phyloP scores from a whole-genome alignment of 2,888 invertebrate species.

The Saturnia japonica region DNA sequence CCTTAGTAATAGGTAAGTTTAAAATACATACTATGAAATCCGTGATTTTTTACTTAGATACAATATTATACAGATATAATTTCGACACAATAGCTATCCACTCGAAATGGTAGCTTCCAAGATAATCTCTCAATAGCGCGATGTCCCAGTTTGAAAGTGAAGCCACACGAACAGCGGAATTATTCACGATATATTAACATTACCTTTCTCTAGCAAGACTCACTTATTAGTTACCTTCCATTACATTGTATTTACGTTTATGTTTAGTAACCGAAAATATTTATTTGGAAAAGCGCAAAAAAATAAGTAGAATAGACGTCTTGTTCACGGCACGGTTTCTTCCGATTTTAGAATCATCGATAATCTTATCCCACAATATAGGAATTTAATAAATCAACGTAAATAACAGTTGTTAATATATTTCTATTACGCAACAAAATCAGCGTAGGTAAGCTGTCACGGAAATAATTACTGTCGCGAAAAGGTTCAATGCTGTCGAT shows the following conservation, averaged over 20 bases:
- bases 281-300: too few relatives aligned
- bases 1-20: not conserved
- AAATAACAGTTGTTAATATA: too few relatives aligned
- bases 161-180: not conserved
- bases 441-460: too few relatives aligned
- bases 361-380: too few relatives aligned
- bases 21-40: not conserved
- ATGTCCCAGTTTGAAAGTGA: not conserved
- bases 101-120: conserved; percentile 8
- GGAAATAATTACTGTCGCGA: too few relatives aligned
- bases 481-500: too few relatives aligned
- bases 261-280: not conserved
- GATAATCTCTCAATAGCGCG: conserved; percentile 11
- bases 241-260: not conserved
- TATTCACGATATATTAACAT: not conserved
- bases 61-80: conserved; percentile 7
- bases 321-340: too few relatives aligned
- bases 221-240: not conserved
- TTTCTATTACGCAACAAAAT: too few relatives aligned
- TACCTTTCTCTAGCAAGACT: not conserved
- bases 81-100: conserved; percentile 13
- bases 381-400: too few relatives aligned
- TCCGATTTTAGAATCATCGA: too few relatives aligned
- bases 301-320: too few relatives aligned
- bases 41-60: not conserved